Base-by-base conservation (phyloP, 2,113 vertebrate species). In the Physeter macrocephalus region DNA sequence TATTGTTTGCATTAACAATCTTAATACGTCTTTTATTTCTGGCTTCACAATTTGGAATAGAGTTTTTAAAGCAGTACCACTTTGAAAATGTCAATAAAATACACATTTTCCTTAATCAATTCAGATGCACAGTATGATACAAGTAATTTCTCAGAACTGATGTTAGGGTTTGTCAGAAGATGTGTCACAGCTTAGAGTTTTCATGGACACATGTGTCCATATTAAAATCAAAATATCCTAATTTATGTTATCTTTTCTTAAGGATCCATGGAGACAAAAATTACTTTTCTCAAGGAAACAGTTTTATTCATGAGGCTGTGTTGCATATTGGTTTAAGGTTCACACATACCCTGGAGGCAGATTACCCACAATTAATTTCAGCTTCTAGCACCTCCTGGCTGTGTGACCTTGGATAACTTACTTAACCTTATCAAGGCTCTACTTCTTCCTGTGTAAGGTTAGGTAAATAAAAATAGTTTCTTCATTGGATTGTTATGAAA, bases 21-120 rank as follows among this genome's bases (percentile, higher is more conserved):
- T 96, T 97, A 97, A 95, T 95, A 95, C 6, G 93, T 31, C 54
- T 93, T 86, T 93, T 66, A 94, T 93, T 97, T 67, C 90, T 94
- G 85, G 80, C 6, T 41, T 92, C 89, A 97, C 18, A 91, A 72
- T 96, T 97, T 97, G 6, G 41, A 97, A 94, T 39, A 84, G 34
- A 69, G 25, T 72, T 83, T 69, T 88, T 84, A 39, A 97, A 98
- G 77, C 20, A 86, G 8, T 88, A 87, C 92, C 75, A n/a, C 78
- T 81, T 80, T 49, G n/a, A 96, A 98, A 90, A 96, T 90, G 52
- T 74, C 77, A 96, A 75, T 89, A 93, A 93, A 94, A 77, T 90
- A 27, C 39, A n/a, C 49, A 61, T 72, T 96, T 93, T 94, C 20
- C 11, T 39, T 82, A 93, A 88, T 83, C 41, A 93, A 62, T 69